Conservation (phyloP, 2,888 invertebrate species). For the Lasioglossum figueresi region DNA sequence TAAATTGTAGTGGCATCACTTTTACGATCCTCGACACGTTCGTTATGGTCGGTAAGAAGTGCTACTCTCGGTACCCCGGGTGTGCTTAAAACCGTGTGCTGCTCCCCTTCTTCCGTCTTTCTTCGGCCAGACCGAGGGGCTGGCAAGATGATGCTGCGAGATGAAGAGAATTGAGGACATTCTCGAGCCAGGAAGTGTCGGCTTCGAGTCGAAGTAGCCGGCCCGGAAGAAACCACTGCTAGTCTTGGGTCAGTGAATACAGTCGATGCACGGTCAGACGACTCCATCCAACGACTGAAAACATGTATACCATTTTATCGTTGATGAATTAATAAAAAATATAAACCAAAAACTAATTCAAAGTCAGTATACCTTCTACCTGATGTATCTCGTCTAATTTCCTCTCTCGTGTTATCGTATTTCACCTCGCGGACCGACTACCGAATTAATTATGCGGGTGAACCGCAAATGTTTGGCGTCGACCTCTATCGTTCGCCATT, state of each 20-base stretch:
- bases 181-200: constrained; percentile 14
- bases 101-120: constrained; percentile 36
- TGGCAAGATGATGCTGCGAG: constrained; percentile 29
- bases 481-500: neutral
- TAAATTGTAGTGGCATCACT: constrained; percentile 68
- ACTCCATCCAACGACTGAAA: neutral
- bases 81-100: constrained; percentile 44
- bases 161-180: constrained; percentile 44
- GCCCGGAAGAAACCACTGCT: neutral
- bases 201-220: constrained; percentile 8
- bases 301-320: neutral
- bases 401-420: neutral
- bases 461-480: neutral
- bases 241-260: neutral
- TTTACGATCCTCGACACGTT: constrained; percentile 65
- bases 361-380: neutral
- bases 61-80: constrained; percentile 36
- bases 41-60: constrained; percentile 65
- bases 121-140: constrained; percentile 19
- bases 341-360: neutral
- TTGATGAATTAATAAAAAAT: neutral
- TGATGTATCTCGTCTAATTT: neutral
- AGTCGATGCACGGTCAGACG: neutral
- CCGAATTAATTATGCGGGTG: neutral
- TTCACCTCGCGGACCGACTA: neutral